These are phyloP conservation scores for Botia kubotai DNA, from an alignment of 2,797 vertebrate genomes.

Conservation along the genomic window DNA sequence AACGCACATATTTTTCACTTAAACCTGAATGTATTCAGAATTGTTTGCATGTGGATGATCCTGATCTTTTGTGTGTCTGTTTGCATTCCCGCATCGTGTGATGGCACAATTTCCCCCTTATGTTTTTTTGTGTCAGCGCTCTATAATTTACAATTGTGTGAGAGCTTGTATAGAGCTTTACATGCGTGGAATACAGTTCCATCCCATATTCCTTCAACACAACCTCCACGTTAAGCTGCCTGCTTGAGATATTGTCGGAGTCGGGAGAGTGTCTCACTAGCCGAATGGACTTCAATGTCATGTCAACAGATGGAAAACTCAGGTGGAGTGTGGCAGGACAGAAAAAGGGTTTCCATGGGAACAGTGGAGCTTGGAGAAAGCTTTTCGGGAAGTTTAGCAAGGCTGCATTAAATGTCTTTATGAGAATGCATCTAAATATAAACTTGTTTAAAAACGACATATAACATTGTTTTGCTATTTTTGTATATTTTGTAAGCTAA, in stretches of 20 bases:
- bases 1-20: too few relatives aligned
- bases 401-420: too few relatives aligned
- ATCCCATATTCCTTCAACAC: background rate
- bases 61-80: too few relatives aligned
- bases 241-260: background rate
- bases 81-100: too few relatives aligned
- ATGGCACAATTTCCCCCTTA: too few relatives aligned
- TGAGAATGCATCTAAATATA: too few relatives aligned
- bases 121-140: too few relatives aligned
- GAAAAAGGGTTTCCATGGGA: constrained; percentile 29
- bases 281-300: background rate
- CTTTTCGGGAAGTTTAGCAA: too few relatives aligned
- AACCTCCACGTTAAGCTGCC: background rate
- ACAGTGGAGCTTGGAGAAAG: constrained; percentile 2
- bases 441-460: background rate
- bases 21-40: too few relatives aligned
- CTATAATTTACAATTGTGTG: background rate
- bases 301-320: background rate
- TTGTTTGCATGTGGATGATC: too few relatives aligned
- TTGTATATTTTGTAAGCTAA: background rate
- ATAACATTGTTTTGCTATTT: background rate
- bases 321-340: background rate
- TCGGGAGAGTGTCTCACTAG: constrained; percentile 6
- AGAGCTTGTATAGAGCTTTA: background rate
- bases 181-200: background rate